phyloP scores from a whole-genome alignment of 2,797 vertebrate genomes.

The Rhinophrynus dorsalis region DNA sequence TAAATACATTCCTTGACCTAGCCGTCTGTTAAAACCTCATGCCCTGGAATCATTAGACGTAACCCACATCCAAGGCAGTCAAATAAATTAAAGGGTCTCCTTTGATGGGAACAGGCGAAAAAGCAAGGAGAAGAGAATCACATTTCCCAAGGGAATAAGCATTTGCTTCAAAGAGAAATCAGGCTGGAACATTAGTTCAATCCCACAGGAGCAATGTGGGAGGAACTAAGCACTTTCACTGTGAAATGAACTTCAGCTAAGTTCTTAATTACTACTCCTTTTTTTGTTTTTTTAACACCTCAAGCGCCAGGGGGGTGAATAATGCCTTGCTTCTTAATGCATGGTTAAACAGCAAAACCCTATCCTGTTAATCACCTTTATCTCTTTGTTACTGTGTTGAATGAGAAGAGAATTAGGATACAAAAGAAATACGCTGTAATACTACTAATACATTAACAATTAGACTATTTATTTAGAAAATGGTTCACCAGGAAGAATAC shows the following conservation, averaged over 20 bases:
- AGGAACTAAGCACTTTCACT: constrained; percentile 28
- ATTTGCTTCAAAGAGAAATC: constrained; percentile 49
- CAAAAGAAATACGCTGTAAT: background rate
- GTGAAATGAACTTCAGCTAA: constrained; percentile 30
- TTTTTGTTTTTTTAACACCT: no score
- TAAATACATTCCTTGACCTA: constrained; percentile 19
- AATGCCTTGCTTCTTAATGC: no score
- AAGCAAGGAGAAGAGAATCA: constrained; percentile 39
- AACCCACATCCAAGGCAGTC: constrained; percentile 46
- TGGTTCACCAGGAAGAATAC: no score
- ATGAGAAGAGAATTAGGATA: background rate
- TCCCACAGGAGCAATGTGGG: constrained; percentile 40
- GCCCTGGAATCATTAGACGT: constrained; percentile 39
- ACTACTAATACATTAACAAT: no score
- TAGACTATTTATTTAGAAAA: no score
- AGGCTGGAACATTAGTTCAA: constrained; percentile 47
- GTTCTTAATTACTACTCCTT: constrained; percentile 36
- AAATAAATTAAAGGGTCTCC: constrained; percentile 47
- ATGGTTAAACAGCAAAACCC: background rate
- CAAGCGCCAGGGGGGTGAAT: no score
- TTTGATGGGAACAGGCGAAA: constrained; percentile 46
- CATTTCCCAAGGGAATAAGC: constrained; percentile 46
- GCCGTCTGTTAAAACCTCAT: constrained; percentile 19
- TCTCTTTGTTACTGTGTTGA: background rate
- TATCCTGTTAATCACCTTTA: constrained; percentile 2